A percentile compares a stretch with the other conserved stretches of the same genome.
These are phyloP conservation scores for Gasterosteus aculeatus DNA, from an alignment of 2,113 vertebrate species.

Conservation along the genomic window DNA sequence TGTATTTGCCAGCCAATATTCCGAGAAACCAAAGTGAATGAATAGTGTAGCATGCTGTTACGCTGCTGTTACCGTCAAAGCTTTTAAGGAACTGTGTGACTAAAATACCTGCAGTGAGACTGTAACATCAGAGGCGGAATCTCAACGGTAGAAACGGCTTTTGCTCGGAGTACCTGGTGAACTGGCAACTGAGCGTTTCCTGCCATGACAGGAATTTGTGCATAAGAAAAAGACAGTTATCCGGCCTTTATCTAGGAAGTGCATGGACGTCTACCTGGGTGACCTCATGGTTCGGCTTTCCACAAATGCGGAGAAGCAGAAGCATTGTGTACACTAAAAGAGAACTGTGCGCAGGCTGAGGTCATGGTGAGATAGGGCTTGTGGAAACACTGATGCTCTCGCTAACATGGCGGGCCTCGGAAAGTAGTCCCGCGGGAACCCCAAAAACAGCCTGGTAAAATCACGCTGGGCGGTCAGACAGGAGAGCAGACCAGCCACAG, in stretches of 20 bases:
- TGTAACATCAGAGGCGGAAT: constrained; percentile 25
- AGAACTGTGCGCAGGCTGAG: constrained; percentile 70
- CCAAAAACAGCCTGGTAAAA: constrained; percentile 74
- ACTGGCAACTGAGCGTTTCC: not conserved
- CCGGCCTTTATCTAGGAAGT: constrained; percentile 31
- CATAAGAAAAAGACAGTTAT: not conserved
- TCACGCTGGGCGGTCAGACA: constrained; percentile 64
- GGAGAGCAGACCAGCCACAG: constrained; percentile 37
- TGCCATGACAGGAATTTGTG: not conserved
- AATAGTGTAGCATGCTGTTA: constrained; percentile 27
- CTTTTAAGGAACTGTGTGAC: constrained; percentile 46
- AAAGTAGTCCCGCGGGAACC: constrained; percentile 66
- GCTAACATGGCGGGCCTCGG: constrained; percentile 65
- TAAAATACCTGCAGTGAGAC: constrained; percentile 25
- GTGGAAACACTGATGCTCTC: constrained; percentile 81
- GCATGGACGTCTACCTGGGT: constrained; percentile 71
- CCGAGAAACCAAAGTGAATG: constrained; percentile 35
- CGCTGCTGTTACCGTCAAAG: constrained; percentile 20
- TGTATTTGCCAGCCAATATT: constrained; percentile 24
- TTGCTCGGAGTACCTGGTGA: not conserved
- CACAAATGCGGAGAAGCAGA: constrained; percentile 74
- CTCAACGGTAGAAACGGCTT: not conserved
- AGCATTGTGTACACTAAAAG: constrained; percentile 61
- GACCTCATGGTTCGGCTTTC: constrained; percentile 70
- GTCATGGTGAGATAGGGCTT: constrained; percentile 78